Evolutionary conservation across 2,113 vertebrate species (phyloP), one percentile per base, ranked within the genome.

Genomic region (Fulmarus glacialis): DNA sequence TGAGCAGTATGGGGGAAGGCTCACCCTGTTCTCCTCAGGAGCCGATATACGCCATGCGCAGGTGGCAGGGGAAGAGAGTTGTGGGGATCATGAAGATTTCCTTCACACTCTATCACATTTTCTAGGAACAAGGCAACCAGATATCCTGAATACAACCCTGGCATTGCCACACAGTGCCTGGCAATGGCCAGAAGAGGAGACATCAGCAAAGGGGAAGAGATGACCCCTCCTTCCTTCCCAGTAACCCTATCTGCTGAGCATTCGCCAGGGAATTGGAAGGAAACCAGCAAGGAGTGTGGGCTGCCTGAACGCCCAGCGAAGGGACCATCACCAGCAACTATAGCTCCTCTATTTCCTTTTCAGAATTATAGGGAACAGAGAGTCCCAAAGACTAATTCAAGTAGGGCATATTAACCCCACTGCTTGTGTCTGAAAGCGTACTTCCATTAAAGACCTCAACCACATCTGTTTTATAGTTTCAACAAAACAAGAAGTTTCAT

Each of bases 21-120:
- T 80, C 77, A 29, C 11, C 15, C 21, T 0, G 13, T 38, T 68
- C 32, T 60, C n/a, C 15, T 2, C 6, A 9, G 48, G 45, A 90
- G 38, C 66, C 58, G 43, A 19, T 5, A n/a, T 6, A 16, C 2
- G 0, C 1, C 29, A 14, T 0, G 12, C 1, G 1, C 34, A 11
- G 42, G 62, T 43, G 30, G 64, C 53, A 68, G n/a, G 1, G 40
- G 55, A 11, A 74, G 23, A 11, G 38, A 40, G 29, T 5, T n/a
- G 15, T 18, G 21, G 32, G 36, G 21, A 36, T 43, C 71, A 10
- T 3, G 0, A 55, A 23, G 27, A 40, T 50, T 82, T 87, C 47
- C 48, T 55, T 80, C 64, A 21, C 1, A 2, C 2, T 30, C 8
- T 5, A 8, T 23, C 4, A 0, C 4, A 2, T 78, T 59, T 59